Evolutionary conservation across 2,797 vertebrate species (phyloP), one percentile per base, ranked within the genome.

Genomic region (Nyctalus aviator): DNA sequence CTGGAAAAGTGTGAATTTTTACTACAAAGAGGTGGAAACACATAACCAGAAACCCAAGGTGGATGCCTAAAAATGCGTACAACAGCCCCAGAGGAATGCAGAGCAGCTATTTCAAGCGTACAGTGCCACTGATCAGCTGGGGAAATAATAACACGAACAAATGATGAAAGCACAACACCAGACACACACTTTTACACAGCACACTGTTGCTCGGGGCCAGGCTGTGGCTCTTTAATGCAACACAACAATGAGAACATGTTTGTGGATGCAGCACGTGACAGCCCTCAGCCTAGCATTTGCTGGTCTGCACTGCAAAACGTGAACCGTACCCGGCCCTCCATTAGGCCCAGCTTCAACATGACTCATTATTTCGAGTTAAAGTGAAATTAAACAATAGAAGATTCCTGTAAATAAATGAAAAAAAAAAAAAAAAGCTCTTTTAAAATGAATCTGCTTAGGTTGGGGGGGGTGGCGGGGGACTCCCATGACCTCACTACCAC

Each of bases 401-500:
- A 91, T 55, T 53, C 23, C 55, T 87, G 72, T 35, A 91, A 88
- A 95, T 90, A 97, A 93, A 95, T 72, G 44, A 44, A 44, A 44
- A 44, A 44, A 44, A 44, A 44, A 37, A 37, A 37, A 37, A 72
- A 97, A 96, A 73, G 62, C 35, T 94, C 93, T 97, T 89, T 93
- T 75, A 82, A 97, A 97, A 77, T 90, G 71, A 87, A 97, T 90
- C 4, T 96, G 73, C 64, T 96, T 57, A 32, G 87, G 94, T 87
- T 94, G 32, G 44, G 90, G 35, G 32, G 23, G 23, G 21, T 7
- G 14, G 6, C 0, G 12, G 88, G 88, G 32, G 15, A n/a, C 32
- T 82, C 59, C 30, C 44, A 93, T 96, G 95, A 93, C 93, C 96
- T 97, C 94, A 95, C 72, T 95, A 87, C 35, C 92, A 96, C 96